phyloP scores from a whole-genome alignment of 2,113 vertebrate species.

The Anoura caudifer region DNA sequence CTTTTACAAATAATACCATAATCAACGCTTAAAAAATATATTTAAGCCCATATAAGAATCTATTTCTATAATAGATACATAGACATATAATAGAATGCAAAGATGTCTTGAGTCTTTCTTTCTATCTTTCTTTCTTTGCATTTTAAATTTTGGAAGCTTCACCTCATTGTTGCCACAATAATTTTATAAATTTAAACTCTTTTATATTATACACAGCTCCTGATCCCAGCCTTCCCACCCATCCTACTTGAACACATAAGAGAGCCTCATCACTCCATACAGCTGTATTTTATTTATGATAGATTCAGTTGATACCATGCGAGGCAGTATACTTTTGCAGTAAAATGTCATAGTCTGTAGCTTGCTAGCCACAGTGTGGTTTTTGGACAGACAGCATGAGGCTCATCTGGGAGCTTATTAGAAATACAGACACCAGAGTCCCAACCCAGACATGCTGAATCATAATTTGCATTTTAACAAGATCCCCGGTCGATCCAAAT shows the following conservation, averaged over 20 bases:
- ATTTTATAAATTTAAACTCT: background rate
- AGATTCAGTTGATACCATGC: background rate
- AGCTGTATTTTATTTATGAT: background rate
- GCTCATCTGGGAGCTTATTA: background rate
- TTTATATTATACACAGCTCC: background rate
- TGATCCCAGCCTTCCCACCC: background rate
- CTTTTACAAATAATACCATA: background rate
- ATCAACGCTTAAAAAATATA: background rate
- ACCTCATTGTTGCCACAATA: background rate
- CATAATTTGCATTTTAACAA: conserved; percentile 28
- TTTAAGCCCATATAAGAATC: background rate
- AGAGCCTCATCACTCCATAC: background rate
- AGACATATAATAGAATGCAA: background rate
- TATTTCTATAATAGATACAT: background rate
- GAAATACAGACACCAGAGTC: background rate
- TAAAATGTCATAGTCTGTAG: background rate
- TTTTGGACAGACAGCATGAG: background rate
- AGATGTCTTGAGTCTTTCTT: background rate
- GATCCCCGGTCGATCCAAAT: background rate
- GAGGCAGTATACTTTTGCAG: background rate
- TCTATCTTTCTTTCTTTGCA: too few relatives aligned
- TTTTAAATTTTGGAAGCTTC: background rate
- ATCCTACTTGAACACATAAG: background rate
- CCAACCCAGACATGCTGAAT: background rate
- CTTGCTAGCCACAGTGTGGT: background rate